phyloP scores from a whole-genome alignment of 2,888 invertebrate genomes.

The Drosophila nr. medialis region DNA sequence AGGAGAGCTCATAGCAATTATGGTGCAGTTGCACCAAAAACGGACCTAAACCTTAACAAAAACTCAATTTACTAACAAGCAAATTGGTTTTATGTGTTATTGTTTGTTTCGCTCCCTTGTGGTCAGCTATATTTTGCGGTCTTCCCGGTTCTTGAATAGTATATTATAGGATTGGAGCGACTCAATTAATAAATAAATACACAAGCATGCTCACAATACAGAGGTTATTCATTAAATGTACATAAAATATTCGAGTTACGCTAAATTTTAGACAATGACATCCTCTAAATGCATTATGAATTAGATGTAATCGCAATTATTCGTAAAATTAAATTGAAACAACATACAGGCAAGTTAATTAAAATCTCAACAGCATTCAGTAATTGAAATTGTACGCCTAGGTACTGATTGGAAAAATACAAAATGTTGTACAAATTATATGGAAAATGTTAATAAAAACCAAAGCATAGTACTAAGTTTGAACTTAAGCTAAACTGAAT shows the following conservation, averaged over 20 bases:
- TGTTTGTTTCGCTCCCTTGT: constrained; percentile 4
- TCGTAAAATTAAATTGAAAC: constrained; percentile 38
- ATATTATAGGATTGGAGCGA: constrained; percentile 21
- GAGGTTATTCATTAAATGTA: constrained; percentile 57
- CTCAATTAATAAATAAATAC: constrained; percentile 48
- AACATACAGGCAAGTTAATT: constrained; percentile 39
- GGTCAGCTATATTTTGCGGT: constrained; percentile 9
- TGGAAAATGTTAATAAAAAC: constrained; percentile 35
- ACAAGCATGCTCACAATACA: constrained; percentile 44
- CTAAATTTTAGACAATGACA: constrained; percentile 37
- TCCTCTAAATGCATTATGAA: constrained; percentile 37
- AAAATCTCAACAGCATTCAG: constrained; percentile 31
- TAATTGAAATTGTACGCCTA: constrained; percentile 23
- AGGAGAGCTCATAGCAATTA: constrained; percentile 3
- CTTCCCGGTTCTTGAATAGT: constrained; percentile 39
- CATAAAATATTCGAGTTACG: constrained; percentile 52
- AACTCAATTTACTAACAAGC: constrained; percentile 29
- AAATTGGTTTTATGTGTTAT: constrained; percentile 6
- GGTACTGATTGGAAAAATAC: constrained; percentile 21
- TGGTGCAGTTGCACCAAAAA: constrained; percentile 19
- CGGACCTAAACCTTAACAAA: constrained; percentile 4
- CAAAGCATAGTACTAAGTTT: constrained; percentile 45
- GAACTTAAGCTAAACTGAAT: constrained; percentile 55
- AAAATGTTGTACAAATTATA: constrained; percentile 32
- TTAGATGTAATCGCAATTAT: constrained; percentile 34